Evolutionary conservation across 2,888 invertebrate genomes (phyloP).

Genomic region (Cancer borealis): DNA sequence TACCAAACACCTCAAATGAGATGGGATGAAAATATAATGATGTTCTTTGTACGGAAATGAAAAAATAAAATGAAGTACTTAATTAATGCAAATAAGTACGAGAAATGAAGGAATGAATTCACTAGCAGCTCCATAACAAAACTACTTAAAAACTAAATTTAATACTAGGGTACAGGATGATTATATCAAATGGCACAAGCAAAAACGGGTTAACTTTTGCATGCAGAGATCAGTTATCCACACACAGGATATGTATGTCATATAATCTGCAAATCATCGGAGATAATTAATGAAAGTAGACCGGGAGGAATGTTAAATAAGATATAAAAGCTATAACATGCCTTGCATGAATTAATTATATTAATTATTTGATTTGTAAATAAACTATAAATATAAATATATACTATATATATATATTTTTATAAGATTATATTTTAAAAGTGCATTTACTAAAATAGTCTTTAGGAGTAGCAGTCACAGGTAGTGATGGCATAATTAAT

Average conservation of each 20-base stretch:
- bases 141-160: neutral
- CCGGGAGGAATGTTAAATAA: slow-evolving; percentile 2
- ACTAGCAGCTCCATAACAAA: neutral
- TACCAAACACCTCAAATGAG: neutral
- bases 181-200: slow-evolving; percentile 16
- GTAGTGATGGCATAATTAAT: neutral
- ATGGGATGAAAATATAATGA: neutral
- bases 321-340: slow-evolving; percentile 49
- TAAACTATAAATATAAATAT: slow-evolving; percentile 59
- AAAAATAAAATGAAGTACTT: slow-evolving; percentile 21
- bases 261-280: neutral
- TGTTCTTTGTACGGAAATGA: neutral
- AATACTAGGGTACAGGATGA: neutral
- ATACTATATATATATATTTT: slow-evolving; percentile 14
- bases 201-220: neutral
- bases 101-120: neutral
- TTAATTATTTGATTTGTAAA: slow-evolving; percentile 46
- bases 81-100: neutral
- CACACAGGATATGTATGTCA: neutral
- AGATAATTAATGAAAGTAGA: neutral
- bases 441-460: neutral
- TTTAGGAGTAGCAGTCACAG: neutral
- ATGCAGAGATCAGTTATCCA: slow-evolving; percentile 35
- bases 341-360: slow-evolving; percentile 13
- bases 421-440: neutral